A percentile compares a stretch with the other conserved stretches of the same genome.
Conservation (phyloP, 2,113 vertebrate species). For the Camelus bactrianus region DNA sequence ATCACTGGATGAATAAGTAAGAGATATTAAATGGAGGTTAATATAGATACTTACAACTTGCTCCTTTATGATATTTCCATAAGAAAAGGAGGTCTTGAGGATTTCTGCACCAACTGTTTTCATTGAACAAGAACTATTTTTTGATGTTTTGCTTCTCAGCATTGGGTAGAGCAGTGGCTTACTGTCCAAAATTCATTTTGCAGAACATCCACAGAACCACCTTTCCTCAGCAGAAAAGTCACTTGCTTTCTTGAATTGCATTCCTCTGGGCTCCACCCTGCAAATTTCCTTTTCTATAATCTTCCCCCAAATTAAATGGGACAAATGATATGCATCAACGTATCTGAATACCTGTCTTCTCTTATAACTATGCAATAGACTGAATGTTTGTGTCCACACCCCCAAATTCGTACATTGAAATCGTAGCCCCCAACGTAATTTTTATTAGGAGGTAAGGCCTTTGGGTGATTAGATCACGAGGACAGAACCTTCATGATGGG, state of each 20-base stretch:
- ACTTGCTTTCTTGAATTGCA: conserved; percentile 76
- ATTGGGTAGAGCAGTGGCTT: conserved; percentile 67
- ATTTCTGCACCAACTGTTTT: conserved; percentile 84
- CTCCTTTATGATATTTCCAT: conserved; percentile 82
- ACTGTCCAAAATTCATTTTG: conserved; percentile 70
- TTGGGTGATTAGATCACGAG: not conserved
- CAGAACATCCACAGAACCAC: conserved; percentile 77
- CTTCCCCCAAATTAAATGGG: conserved; percentile 77
- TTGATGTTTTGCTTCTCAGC: conserved; percentile 80
- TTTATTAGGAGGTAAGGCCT: not conserved
- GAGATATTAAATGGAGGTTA: not conserved
- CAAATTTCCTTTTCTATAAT: conserved; percentile 79
- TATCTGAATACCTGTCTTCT: conserved; percentile 69
- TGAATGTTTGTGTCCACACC: not conserved
- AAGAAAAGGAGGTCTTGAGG: conserved; percentile 83
- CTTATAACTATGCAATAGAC: conserved; percentile 47
- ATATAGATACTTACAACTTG: conserved; percentile 40
- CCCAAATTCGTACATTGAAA: not conserved
- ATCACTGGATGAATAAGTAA: not conserved
- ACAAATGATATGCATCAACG: conserved; percentile 75
- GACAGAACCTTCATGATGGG: not conserved
- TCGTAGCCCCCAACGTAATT: not conserved
- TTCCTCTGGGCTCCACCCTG: conserved; percentile 67
- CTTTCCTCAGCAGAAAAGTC: conserved; percentile 65
- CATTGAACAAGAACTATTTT: conserved; percentile 77